Evolutionary conservation across 2,797 vertebrate genomes (phyloP).

Genomic region (Melanotaenia pygmaea): DNA sequence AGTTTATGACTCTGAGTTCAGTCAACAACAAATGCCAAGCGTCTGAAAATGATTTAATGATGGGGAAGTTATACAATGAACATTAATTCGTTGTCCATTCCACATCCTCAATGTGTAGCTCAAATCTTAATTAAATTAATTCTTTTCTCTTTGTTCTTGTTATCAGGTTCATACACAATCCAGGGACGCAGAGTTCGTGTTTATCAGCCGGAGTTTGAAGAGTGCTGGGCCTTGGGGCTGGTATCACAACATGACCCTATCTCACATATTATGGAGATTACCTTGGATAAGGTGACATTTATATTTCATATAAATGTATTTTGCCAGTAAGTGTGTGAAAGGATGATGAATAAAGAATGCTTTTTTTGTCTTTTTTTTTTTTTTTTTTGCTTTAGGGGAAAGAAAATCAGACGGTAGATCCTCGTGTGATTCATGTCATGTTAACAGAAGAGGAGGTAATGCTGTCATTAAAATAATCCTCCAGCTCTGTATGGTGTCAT

Average conservation of each 20-base stretch:
- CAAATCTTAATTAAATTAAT: slow-evolving; percentile 7
- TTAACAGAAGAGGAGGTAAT: slow-evolving; percentile 91
- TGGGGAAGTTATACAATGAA: neutral
- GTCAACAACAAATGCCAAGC: neutral
- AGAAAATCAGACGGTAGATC: slow-evolving; percentile 94
- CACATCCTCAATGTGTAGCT: neutral
- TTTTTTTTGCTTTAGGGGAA: slow-evolving; percentile 80
- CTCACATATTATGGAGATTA: slow-evolving; percentile 95
- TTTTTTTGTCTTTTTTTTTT: neutral
- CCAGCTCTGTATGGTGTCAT: neutral
- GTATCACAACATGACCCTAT: slow-evolving; percentile 94
- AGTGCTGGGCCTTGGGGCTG: slow-evolving; percentile 89
- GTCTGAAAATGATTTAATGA: neutral
- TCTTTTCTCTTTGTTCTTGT: neutral
- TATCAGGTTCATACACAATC: slow-evolving; percentile 91
- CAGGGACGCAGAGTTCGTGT: slow-evolving; percentile 95
- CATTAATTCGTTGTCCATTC: neutral
- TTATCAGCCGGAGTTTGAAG: slow-evolving; percentile 95
- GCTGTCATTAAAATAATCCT: neutral
- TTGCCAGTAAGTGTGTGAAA: slow-evolving; percentile 3
- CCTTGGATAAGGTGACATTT: slow-evolving; percentile 88
- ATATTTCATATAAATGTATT: neutral
- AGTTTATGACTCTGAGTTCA: neutral
- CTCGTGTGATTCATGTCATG: slow-evolving; percentile 95
- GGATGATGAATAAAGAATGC: neutral